Conservation (phyloP, 2,888 invertebrate species). For the Physocephala rufipes region DNA sequence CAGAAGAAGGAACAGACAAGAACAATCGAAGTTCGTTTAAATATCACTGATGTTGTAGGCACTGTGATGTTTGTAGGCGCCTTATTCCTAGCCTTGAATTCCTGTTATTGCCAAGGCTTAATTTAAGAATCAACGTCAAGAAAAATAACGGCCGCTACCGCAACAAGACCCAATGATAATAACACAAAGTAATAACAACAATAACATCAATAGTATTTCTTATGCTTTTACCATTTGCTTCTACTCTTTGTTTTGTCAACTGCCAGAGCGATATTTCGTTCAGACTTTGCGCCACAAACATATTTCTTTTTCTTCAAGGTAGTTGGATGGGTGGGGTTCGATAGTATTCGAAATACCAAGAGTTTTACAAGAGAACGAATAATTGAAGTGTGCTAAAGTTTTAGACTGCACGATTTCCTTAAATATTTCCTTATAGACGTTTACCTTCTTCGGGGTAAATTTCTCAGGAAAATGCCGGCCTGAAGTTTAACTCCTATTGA, state of each 20-base stretch:
- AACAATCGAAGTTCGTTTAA: constrained; percentile 27
- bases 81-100: background rate
- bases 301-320: too few species aligned
- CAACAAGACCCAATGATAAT: background rate
- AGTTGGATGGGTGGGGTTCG: too few species aligned
- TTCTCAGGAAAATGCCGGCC: too few species aligned
- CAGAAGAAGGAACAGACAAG: background rate
- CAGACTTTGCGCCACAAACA: too few species aligned
- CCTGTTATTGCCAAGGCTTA: constrained; percentile 6
- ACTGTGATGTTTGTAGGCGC: constrained; percentile 2
- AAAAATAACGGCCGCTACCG: background rate
- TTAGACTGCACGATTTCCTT: too few species aligned
- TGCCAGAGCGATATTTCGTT: too few species aligned
- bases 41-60: background rate
- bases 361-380: too few species aligned
- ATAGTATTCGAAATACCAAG: too few species aligned
- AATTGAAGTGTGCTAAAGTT: too few species aligned
- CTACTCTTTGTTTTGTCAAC: background rate
- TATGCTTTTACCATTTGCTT: background rate
- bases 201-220: constrained; percentile 10
- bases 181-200: background rate
- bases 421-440: too few species aligned
- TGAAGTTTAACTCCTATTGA: too few species aligned
- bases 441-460: too few species aligned
- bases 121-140: background rate